phyloP scores from a whole-genome alignment of 1,140 invertebrate genomes.

The Orius insidiosus region DNA sequence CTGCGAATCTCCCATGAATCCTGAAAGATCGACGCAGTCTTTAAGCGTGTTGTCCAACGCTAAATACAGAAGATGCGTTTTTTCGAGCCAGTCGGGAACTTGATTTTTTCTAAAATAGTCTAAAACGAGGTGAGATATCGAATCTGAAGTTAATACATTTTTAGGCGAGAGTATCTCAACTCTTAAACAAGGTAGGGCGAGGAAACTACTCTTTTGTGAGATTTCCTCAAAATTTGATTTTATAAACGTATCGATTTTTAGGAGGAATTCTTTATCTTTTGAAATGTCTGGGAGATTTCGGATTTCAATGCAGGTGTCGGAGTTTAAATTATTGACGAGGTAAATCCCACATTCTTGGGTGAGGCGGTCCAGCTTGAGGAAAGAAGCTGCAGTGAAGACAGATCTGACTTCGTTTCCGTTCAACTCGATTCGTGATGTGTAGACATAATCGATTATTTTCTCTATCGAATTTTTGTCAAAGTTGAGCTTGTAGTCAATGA shows the following conservation, averaged over 20 bases:
- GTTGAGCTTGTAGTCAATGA: constrained; percentile 44
- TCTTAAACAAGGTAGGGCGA: constrained; percentile 40
- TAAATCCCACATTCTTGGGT: constrained; percentile 50
- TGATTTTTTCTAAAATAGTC: constrained; percentile 36
- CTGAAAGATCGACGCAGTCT: constrained; percentile 53
- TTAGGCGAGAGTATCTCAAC: constrained; percentile 47
- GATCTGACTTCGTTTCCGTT: constrained; percentile 40
- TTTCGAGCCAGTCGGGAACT: constrained; percentile 3
- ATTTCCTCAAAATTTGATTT: constrained; percentile 38
- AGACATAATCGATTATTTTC: constrained; percentile 61
- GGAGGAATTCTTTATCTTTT: constrained; percentile 37
- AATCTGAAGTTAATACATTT: constrained; percentile 34
- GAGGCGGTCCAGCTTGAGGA: constrained; percentile 53
- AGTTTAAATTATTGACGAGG: constrained; percentile 44
- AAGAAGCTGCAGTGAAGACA: constrained; percentile 53
- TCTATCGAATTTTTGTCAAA: constrained; percentile 49
- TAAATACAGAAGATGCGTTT: constrained; percentile 62
- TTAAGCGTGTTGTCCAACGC: constrained; percentile 57
- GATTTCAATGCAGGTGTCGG: constrained; percentile 52
- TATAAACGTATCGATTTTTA: constrained; percentile 52
- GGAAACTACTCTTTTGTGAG: constrained; percentile 23
- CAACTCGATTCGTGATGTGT: constrained; percentile 47
- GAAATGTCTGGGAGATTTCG: constrained; percentile 46
- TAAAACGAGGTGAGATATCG: constrained; percentile 45
- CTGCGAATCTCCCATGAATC: constrained; percentile 49